Evolutionary conservation across 1,140 invertebrate genomes (phyloP).

Genomic region (Papilio aristodemus): DNA sequence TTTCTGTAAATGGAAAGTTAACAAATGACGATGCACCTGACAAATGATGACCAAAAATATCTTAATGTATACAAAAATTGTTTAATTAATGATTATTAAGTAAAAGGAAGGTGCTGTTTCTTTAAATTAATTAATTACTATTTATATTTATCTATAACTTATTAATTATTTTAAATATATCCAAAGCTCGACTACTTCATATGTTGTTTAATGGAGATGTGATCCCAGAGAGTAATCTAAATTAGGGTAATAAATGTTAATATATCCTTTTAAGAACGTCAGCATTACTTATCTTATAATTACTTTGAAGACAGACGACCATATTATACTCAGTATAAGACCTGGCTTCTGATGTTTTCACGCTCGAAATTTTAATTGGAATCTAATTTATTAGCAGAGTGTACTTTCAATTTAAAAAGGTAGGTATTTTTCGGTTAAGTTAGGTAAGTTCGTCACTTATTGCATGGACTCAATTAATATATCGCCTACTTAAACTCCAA

Average conservation of each 20-base stretch:
- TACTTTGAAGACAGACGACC: no score
- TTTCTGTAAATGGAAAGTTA: conserved; percentile 20
- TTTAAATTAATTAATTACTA: background rate
- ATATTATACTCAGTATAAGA: no score
- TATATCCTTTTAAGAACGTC: background rate
- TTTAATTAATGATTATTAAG: conserved; percentile 23
- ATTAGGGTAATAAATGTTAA: background rate
- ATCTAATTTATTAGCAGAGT: background rate
- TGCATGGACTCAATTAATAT: no score
- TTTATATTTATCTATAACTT: background rate
- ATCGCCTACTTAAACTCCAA: no score
- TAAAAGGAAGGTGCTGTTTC: background rate
- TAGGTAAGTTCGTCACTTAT: no score
- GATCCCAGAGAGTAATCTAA: background rate
- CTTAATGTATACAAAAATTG: conserved; percentile 28
- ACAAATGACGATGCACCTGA: conserved; percentile 27
- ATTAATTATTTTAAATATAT: background rate
- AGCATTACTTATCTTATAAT: background rate
- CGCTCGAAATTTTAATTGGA: background rate
- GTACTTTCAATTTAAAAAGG: no score
- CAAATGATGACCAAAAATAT: conserved; percentile 26
- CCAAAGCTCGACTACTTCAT: background rate
- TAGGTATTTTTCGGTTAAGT: no score
- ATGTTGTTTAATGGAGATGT: background rate
- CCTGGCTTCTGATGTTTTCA: no score